Percentiles rank a stretch among this genome's conserved stretches.
Evolutionary conservation across 2,888 invertebrate genomes (phyloP).

Genomic region (Oxyscelio sp.): DNA sequence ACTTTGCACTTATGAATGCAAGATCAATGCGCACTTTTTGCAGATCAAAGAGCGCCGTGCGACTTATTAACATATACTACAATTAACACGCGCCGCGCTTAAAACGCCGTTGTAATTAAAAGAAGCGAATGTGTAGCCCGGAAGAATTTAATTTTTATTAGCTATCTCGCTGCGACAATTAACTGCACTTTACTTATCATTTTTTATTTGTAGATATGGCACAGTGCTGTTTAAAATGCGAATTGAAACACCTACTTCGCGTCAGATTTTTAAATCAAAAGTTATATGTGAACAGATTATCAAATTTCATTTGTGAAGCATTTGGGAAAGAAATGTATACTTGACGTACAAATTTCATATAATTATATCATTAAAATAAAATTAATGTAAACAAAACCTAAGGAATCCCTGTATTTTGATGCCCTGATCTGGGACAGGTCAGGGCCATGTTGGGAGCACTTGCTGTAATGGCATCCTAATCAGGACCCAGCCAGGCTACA

Average conservation of each 20-base stretch:
- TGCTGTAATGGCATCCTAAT: too few relatives aligned
- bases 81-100: slow-evolving; percentile 53
- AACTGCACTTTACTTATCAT: slow-evolving; percentile 64
- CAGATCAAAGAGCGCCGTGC: slow-evolving; percentile 55
- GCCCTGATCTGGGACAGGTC: too few relatives aligned
- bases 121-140: slow-evolving; percentile 40
- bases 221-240: slow-evolving; percentile 50
- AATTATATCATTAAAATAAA: too few relatives aligned
- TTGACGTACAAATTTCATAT: too few relatives aligned
- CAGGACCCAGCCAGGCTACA: too few relatives aligned
- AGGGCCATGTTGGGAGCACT: too few relatives aligned
- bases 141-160: slow-evolving; percentile 55
- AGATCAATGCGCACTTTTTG: slow-evolving; percentile 48
- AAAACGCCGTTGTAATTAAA: slow-evolving; percentile 59
- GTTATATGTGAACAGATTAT: not conserved
- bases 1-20: slow-evolving; percentile 43
- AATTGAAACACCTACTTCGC: slow-evolving; percentile 30
- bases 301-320: too few relatives aligned
- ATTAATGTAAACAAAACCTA: too few relatives aligned
- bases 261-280: slow-evolving; percentile 15
- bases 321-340: too few relatives aligned
- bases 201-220: slow-evolving; percentile 51
- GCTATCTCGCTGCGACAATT: slow-evolving; percentile 60
- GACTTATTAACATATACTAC: slow-evolving; percentile 66
- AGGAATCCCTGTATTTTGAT: too few relatives aligned